These are phyloP conservation scores for Babyrousa celebensis DNA, from an alignment of 2,797 vertebrate species.

Conservation along the genomic window DNA sequence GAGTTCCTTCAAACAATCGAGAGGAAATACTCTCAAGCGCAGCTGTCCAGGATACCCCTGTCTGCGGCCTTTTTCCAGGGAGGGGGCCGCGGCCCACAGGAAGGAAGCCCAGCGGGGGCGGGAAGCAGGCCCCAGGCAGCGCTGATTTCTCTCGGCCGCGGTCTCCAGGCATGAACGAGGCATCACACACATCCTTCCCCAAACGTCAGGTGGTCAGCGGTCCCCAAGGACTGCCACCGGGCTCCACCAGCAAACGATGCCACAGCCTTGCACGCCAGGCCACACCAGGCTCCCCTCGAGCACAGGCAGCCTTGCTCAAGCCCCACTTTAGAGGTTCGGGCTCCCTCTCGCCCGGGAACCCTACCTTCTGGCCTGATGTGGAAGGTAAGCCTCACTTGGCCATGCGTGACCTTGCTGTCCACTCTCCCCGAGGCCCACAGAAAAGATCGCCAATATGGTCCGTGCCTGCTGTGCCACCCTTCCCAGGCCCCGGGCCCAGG, in stretches of 20 bases:
- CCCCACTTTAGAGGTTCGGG: no score
- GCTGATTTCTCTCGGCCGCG: conserved; percentile 55
- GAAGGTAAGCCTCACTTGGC: accelerated
- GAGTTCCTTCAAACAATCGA: conserved; percentile 88
- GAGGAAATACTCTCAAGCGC: conserved; percentile 88
- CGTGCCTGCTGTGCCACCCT: not conserved
- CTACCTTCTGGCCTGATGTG: not conserved
- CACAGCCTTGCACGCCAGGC: accelerated
- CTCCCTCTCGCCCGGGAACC: not conserved
- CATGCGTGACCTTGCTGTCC: accelerated
- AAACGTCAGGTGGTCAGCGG: accelerated
- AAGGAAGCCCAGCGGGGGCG: conserved; percentile 85
- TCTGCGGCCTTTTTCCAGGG: conserved; percentile 89
- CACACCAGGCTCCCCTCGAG: accelerated
- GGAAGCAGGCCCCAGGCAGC: conserved; percentile 85
- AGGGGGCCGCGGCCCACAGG: conserved; percentile 79
- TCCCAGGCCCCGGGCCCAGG: accelerated
- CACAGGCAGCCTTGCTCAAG: not conserved
- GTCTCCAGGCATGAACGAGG: not conserved
- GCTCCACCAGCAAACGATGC: not conserved
- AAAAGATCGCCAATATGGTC: accelerated
- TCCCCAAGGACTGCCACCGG: not conserved
- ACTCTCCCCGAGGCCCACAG: accelerated
- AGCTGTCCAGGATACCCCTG: conserved; percentile 91
- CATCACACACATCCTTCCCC: not conserved